Conservation (phyloP, 2,888 invertebrate species). For the Chirona hameri region DNA sequence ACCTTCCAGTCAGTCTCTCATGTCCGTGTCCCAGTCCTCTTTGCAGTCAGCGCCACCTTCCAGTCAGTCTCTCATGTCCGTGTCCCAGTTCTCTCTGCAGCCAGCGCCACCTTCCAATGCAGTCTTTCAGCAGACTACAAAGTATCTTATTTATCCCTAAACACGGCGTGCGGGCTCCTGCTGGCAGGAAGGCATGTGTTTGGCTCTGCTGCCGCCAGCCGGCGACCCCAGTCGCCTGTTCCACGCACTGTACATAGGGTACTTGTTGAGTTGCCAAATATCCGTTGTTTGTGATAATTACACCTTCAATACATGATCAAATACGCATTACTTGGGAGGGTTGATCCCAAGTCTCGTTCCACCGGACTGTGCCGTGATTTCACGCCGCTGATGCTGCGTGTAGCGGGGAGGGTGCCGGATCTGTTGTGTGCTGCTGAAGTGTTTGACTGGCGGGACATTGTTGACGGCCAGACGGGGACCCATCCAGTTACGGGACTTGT, state of each 20-base stretch:
- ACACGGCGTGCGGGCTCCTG: neutral
- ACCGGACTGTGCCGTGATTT: neutral
- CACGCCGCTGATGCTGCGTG: neutral
- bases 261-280: conserved; percentile 29
- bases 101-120: conserved; percentile 12
- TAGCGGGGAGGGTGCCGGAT: no score
- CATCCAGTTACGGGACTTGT: neutral
- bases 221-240: neutral
- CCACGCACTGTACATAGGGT: conserved; percentile 25
- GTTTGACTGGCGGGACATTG: neutral
- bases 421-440: neutral
- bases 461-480: neutral
- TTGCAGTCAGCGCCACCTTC: no score
- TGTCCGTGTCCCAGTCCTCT: no score
- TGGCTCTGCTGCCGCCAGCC: neutral
- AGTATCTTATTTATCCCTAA: conserved; percentile 10
- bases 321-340: neutral
- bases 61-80: no score
- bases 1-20: no score
- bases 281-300: conserved; percentile 28
- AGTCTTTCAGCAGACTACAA: conserved; percentile 23
- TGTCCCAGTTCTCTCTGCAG: neutral
- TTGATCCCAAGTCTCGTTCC: no score
- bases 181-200: neutral
- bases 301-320: conserved; percentile 14